Percentiles rank a stretch among this genome's conserved stretches.
Evolutionary conservation across 1,140 invertebrate genomes (phyloP).

Genomic region (Protaetia brevitarsis): DNA sequence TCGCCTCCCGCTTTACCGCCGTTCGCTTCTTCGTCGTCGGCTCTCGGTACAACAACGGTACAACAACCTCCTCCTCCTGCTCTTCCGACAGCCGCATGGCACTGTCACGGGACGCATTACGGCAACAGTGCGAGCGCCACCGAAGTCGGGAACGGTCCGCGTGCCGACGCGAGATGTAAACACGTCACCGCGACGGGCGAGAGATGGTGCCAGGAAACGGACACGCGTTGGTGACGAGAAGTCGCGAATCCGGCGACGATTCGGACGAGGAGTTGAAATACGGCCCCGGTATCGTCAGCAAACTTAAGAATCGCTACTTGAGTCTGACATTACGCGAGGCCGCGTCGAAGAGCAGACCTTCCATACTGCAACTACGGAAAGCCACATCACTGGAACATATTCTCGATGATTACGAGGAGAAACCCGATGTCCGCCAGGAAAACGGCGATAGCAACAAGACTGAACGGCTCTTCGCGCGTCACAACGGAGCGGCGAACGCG

Average conservation of each 20-base stretch:
- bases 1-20: neutral
- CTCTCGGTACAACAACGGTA: constrained; percentile 19
- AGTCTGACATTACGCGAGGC: constrained; percentile 72
- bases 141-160: neutral
- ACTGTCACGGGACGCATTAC: neutral
- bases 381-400: constrained; percentile 83
- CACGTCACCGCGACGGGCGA: neutral
- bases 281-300: constrained; percentile 87
- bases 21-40: neutral
- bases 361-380: constrained; percentile 64
- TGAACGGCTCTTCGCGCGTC: constrained; percentile 36
- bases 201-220: constrained; percentile 41
- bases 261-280: constrained; percentile 80
- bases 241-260: constrained; percentile 26
- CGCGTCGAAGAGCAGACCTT: constrained; percentile 56
- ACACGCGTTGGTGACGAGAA: constrained; percentile 22
- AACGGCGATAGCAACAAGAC: constrained; percentile 46
- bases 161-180: constrained; percentile 22
- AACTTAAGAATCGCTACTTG: constrained; percentile 78
- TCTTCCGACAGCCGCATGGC: constrained; percentile 26
- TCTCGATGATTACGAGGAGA: constrained; percentile 64
- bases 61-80: constrained; percentile 33
- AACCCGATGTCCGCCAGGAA: neutral
- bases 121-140: neutral
- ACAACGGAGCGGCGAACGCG: constrained; percentile 42